These are phyloP conservation scores for Alfaro cultratus DNA, from an alignment of 2,797 vertebrate genomes.

Conservation along the genomic window DNA sequence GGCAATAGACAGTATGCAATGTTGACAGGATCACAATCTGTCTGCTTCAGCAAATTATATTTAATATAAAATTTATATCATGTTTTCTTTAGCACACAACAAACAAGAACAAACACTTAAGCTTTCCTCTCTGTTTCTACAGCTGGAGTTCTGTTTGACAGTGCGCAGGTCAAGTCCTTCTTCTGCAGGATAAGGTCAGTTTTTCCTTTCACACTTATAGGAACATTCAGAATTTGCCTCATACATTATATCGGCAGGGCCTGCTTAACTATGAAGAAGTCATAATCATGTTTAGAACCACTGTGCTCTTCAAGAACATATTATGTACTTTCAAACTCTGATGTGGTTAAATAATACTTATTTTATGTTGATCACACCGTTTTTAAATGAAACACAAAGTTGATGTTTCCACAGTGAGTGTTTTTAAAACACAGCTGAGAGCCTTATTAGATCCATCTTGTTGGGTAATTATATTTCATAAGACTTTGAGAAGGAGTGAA, in stretches of 20 bases:
- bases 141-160: conserved; percentile 82
- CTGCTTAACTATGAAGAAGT: background rate
- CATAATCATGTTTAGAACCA: background rate
- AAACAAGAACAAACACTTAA: background rate
- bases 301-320: background rate
- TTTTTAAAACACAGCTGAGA: too few species aligned
- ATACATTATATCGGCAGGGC: background rate
- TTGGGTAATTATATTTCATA: too few species aligned
- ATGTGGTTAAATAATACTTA: background rate
- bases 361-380: background rate
- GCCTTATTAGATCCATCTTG: too few species aligned
- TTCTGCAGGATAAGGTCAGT: conserved; percentile 93
- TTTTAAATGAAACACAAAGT: background rate
- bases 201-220: background rate
- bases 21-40: background rate
- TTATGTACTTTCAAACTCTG: background rate
- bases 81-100: background rate
- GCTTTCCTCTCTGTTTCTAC: conserved; percentile 32
- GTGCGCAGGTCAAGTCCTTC: conserved; percentile 89
- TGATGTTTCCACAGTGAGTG: background rate
- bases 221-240: background rate
- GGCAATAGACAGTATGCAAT: background rate
- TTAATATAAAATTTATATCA: too few species aligned
- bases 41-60: background rate
- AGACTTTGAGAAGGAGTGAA: too few species aligned